Base-by-base conservation (phyloP, 2,113 vertebrate genomes). In the Peucedramus taeniatus region DNA sequence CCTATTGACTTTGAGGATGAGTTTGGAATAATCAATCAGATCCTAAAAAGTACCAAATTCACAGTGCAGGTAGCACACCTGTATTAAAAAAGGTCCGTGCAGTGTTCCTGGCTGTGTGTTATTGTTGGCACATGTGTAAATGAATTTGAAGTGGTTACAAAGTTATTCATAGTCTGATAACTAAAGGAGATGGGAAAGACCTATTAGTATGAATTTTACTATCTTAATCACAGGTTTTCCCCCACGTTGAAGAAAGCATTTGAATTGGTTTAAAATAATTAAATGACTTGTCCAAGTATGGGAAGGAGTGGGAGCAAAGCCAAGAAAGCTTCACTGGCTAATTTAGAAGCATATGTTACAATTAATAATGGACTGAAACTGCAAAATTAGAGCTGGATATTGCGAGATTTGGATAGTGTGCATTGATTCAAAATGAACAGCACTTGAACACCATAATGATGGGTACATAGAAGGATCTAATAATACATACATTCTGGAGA, bases 331-430 rank as follows among this genome's bases (percentile, higher is more conserved):
- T 94, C 69, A 68, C 28, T 65, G 56, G n/a, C 83, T 94, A 24
- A 81, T 92, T 90, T 83, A 40, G 80, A 90, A 87, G 53, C 93
- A 93, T 95, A 95, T 89, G 86, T 89, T 64, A 70, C 86, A 94
- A 96, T 90, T 91, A 93, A 91, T 89, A 92, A 68, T 60, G 61
- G 76, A 35, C 83, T 44, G 69, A 86, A 97, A 60, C 39, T 68
- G 89, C 65, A 91, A 60, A 89, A 89, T 92, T 87, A 84, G 44
- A 81, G 47, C 56, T 91, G 47, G 28, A 59, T 86, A 71, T 75
- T 2, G 4, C 24, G 60, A 86, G 18, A 56, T 96, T 83, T 78
- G n/a, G 30, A 15, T 63, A 40, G 17, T 8, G 26, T 64, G 30
- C 56, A 8, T 51, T 75, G 44, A 26, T 89, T 89, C 53, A 84